Percentiles rank a stretch among this genome's conserved stretches.
These are phyloP conservation scores for Malurus elegans DNA, from an alignment of 2,113 vertebrate species.

Conservation along the genomic window DNA sequence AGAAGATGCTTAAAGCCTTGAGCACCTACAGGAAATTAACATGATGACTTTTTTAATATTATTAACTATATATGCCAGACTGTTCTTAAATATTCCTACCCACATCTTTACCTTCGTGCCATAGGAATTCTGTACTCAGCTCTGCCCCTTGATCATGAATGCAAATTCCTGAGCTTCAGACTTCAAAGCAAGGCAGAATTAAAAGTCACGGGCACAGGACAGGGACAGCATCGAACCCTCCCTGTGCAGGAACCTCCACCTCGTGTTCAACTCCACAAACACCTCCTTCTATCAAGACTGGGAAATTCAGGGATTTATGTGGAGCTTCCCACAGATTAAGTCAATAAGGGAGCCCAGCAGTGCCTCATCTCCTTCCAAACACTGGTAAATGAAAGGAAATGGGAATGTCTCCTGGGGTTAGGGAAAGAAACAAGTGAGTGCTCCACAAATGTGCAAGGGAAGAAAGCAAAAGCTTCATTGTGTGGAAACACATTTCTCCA, in stretches of 20 bases:
- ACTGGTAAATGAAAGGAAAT: conserved; percentile 21
- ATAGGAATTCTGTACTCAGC: background rate
- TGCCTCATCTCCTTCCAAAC: conserved; percentile 20
- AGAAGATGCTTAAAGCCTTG: background rate
- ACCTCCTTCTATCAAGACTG: background rate
- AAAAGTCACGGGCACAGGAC: conserved; percentile 42
- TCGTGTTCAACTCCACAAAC: background rate
- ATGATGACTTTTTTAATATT: background rate
- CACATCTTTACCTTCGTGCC: conserved; percentile 36
- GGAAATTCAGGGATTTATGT: conserved; percentile 9
- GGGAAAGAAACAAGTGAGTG: background rate
- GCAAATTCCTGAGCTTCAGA: conserved; percentile 54
- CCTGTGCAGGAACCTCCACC: background rate
- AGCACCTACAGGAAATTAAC: background rate
- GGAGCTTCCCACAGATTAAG: conserved; percentile 1
- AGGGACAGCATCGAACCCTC: background rate
- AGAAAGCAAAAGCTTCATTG: conserved; percentile 19
- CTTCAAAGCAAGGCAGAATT: conserved; percentile 41
- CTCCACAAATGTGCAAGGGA: background rate
- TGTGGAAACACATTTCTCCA: background rate
- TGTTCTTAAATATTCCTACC: conserved; percentile 13
- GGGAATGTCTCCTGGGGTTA: conserved; percentile 6
- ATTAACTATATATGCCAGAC: conserved; percentile 27
- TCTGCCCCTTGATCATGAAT: conserved; percentile 60
- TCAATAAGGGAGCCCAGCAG: conserved; percentile 16